A percentile compares a stretch with the other conserved stretches of the same genome.
Conservation (phyloP, 2,113 vertebrate genomes). For the Carassius gibelio region DNA sequence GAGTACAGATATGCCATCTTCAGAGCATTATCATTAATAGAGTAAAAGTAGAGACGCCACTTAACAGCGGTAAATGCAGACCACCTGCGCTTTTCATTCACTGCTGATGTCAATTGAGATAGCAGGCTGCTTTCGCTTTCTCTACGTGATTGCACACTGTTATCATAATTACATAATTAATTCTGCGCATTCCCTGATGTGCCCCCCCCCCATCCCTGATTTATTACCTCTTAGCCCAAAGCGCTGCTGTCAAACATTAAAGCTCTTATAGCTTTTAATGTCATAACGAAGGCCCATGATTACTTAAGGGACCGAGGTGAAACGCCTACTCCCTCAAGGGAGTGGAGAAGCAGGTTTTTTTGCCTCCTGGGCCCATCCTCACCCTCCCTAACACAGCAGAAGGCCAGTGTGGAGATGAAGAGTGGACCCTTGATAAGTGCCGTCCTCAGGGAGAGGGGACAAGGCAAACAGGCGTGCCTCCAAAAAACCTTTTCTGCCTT, state of each 20-base stretch:
- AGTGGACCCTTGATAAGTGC: background rate
- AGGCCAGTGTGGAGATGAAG: constrained; percentile 41
- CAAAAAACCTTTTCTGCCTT: constrained; percentile 36
- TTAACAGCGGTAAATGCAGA: background rate
- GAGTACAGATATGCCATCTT: background rate
- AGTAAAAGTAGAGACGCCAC: constrained; percentile 12
- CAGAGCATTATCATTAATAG: constrained; percentile 5
- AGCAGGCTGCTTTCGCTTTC: constrained; percentile 1
- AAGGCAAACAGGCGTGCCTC: constrained; percentile 35
- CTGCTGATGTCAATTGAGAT: constrained; percentile 52
- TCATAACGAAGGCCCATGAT: constrained; percentile 58
- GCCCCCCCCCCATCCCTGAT: constrained; percentile 12
- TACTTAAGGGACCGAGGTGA: constrained; percentile 59
- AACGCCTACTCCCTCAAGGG: constrained; percentile 52
- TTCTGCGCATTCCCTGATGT: constrained; percentile 43
- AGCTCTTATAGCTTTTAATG: constrained; percentile 50
- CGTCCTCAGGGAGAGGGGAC: constrained; percentile 51
- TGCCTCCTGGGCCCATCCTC: constrained; percentile 42
- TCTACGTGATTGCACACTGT: background rate
- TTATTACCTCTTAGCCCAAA: constrained; percentile 44
- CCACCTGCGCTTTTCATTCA: constrained; percentile 61
- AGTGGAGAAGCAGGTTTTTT: constrained; percentile 34
- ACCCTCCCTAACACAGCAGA: constrained; percentile 49
- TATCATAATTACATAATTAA: constrained; percentile 63
- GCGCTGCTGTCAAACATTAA: constrained; percentile 47